A percentile compares a stretch with the other conserved stretches of the same genome.
phyloP scores from a whole-genome alignment of 2,888 invertebrate species.

The Andrena camellia region DNA sequence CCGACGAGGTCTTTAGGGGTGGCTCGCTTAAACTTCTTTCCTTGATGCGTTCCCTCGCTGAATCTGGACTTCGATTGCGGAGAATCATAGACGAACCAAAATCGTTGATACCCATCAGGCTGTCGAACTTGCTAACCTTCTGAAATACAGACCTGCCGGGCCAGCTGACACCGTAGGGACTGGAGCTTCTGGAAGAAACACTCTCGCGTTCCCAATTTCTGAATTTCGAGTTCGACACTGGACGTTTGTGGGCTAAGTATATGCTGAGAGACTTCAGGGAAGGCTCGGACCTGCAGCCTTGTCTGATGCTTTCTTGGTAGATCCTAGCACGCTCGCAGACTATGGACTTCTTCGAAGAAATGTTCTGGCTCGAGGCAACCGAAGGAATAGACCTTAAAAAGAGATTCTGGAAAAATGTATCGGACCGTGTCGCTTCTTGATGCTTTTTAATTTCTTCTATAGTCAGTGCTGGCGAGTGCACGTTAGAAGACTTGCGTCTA shows the following conservation, averaged over 20 bases:
- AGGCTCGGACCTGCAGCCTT: slow-evolving; percentile 86
- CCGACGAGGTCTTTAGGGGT: slow-evolving; percentile 86
- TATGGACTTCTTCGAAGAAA: slow-evolving; percentile 86
- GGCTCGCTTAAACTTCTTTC: slow-evolving; percentile 89
- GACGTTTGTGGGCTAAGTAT: slow-evolving; percentile 89
- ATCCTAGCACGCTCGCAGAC: slow-evolving; percentile 90
- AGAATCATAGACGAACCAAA: slow-evolving; percentile 80
- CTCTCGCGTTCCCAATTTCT: slow-evolving; percentile 89
- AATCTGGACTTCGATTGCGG: slow-evolving; percentile 82
- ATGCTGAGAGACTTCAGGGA: slow-evolving; percentile 87
- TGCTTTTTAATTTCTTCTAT: slow-evolving; percentile 87
- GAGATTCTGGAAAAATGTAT: slow-evolving; percentile 91
- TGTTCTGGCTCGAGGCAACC: slow-evolving; percentile 82
- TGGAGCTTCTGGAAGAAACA: slow-evolving; percentile 85
- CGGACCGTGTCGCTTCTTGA: slow-evolving; percentile 87
- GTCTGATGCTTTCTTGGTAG: slow-evolving; percentile 87
- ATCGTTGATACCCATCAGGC: slow-evolving; percentile 80
- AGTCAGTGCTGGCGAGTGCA: slow-evolving; percentile 60
- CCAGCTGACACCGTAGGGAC: slow-evolving; percentile 88
- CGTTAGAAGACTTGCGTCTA: not conserved
- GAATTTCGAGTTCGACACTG: slow-evolving; percentile 91
- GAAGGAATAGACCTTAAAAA: slow-evolving; percentile 87
- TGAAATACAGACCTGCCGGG: slow-evolving; percentile 86
- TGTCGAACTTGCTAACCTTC: slow-evolving; percentile 82
- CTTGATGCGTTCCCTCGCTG: slow-evolving; percentile 83